Evolutionary conservation across 2,113 vertebrate genomes (phyloP), one percentile per base, ranked within the genome.

Genomic region (Ailuropoda melanoleuca): DNA sequence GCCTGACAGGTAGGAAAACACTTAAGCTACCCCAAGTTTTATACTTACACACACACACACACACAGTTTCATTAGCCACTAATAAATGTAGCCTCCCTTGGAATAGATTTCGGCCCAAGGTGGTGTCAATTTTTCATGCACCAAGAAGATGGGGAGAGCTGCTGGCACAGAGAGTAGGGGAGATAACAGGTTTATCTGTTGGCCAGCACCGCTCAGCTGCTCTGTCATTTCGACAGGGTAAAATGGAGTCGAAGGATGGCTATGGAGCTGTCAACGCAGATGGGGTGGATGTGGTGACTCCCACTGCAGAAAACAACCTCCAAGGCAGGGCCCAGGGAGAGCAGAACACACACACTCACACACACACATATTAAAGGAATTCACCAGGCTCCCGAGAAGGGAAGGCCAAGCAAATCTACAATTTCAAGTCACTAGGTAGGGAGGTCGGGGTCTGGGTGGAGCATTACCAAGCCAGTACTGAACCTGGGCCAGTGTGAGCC

Each of bases 61-160:
- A 81, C 39, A 39, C 0, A 31, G 4, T 98, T 98, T 98, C 98
- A 97, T 98, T 98, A 98, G 97, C 97, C 78, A 66, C 98, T 99
- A 99, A 99, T 98, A 99, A 97, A 98, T 98, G 96, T 96, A 85
- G 98, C 98, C 98, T 98, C 96, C 97, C 91, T 64, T 34, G 98
- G 98, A 98, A 99, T 98, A 98, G 98, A 99, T 99, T 98, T 98
- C 97, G 97, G 98, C 98, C 98, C 14, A 98, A 88, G 98, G 98
- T 97, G 97, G 97, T 98, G 98, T 98, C 98, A 97, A 98, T 99
- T 98, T 98, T 98, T 99, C 98, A 99, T n/a, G 96, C 97, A 86
- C 64, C 98, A 97, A 98, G 92, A 97, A 98, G 98, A 97, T n/a
- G 83, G 97, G 98, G 96, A 94, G 98, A 84, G 97, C 90, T 93